phyloP scores from a whole-genome alignment of 2,888 invertebrate genomes.

The Nemotelus nigrinus region DNA sequence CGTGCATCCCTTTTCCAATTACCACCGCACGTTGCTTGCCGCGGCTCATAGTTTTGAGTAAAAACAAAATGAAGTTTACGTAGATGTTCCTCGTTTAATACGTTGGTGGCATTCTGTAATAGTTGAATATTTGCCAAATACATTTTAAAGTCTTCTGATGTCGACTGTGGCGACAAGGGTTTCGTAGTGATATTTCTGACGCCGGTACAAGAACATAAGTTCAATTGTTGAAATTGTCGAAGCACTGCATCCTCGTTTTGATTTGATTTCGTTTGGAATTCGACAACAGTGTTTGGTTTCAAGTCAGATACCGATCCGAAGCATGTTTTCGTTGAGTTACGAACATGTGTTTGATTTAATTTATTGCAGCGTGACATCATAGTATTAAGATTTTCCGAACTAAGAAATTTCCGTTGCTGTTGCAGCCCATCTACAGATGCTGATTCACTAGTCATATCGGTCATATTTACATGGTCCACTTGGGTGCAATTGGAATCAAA shows the following conservation, averaged over 20 bases:
- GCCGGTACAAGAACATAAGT: slow-evolving; percentile 63
- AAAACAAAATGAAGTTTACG: slow-evolving; percentile 70
- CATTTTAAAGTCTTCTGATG: slow-evolving; percentile 75
- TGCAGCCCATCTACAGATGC: slow-evolving; percentile 44
- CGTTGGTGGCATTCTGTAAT: slow-evolving; percentile 75
- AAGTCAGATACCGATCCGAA: slow-evolving; percentile 65
- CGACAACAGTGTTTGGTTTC: slow-evolving; percentile 55
- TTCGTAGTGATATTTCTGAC: slow-evolving; percentile 71
- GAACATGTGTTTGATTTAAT: slow-evolving; percentile 56
- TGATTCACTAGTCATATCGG: neutral
- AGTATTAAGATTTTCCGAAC: slow-evolving; percentile 61
- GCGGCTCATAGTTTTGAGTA: slow-evolving; percentile 67
- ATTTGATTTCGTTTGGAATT: neutral
- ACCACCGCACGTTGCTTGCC: neutral
- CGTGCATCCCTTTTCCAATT: neutral
- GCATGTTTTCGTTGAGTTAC: slow-evolving; percentile 59
- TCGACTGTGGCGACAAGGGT: slow-evolving; percentile 73
- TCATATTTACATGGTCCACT: neutral
- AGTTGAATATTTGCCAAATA: slow-evolving; percentile 79
- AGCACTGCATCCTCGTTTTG: neutral
- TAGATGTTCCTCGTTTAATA: slow-evolving; percentile 71
- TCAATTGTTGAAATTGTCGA: slow-evolving; percentile 54
- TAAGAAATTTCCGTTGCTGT: slow-evolving; percentile 63
- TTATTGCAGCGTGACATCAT: slow-evolving; percentile 59
- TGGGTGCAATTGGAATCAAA: slow-evolving; percentile 8